phyloP scores from a whole-genome alignment of 2,888 invertebrate species.

The Drosophila atripex region DNA sequence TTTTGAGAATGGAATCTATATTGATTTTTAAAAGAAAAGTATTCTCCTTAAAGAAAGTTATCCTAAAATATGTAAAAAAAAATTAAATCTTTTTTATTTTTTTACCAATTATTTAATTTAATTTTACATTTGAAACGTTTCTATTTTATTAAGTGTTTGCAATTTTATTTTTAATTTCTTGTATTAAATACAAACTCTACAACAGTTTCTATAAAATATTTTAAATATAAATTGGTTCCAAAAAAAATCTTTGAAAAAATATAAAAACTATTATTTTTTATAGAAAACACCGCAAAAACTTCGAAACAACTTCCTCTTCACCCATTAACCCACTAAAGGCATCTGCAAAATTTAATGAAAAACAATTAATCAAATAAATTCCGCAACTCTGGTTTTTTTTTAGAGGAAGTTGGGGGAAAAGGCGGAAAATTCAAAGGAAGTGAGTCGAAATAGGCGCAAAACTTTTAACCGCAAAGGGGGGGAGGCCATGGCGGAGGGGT shows the following conservation, averaged over 20 bases:
- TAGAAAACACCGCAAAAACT: background rate
- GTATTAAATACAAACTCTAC: background rate
- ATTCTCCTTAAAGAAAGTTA: too few species aligned
- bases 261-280: background rate
- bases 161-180: background rate
- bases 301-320: background rate
- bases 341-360: background rate
- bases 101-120: too few species aligned
- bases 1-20: too few species aligned
- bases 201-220: too few species aligned
- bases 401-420: background rate
- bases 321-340: constrained; percentile 26
- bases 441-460: constrained; percentile 23
- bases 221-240: too few species aligned
- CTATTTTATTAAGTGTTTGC: too few species aligned
- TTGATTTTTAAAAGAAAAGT: too few species aligned
- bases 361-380: constrained; percentile 22
- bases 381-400: background rate
- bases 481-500: background rate
- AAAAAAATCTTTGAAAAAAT: background rate
- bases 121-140: too few species aligned
- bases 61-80: too few species aligned
- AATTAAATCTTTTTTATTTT: too few species aligned
- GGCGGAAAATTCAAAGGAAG: constrained; percentile 25
- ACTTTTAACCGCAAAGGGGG: constrained; percentile 16